Percentiles rank a stretch among this genome's conserved stretches.
These are phyloP conservation scores for Intellagama lesueurii DNA, from an alignment of 2,797 vertebrate genomes.

Conservation along the genomic window DNA sequence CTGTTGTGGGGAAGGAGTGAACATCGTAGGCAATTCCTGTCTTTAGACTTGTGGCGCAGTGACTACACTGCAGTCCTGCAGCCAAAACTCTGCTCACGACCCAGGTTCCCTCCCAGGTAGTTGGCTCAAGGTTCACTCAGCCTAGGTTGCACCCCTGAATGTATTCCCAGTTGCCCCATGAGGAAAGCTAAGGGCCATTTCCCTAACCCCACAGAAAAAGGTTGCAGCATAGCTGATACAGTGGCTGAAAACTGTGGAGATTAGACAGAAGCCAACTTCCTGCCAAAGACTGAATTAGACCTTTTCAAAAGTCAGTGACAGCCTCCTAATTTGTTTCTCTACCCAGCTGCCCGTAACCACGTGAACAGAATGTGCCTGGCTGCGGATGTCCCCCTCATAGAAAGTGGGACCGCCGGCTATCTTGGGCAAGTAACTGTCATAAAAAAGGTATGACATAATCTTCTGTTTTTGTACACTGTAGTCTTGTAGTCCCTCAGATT, in stretches of 20 bases:
- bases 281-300: background rate
- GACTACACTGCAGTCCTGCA: too few relatives aligned
- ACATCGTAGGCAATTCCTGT: background rate
- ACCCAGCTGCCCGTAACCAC: conserved; percentile 93
- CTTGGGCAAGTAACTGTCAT: conserved; percentile 97
- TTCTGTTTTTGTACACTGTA: background rate
- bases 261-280: background rate
- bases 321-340: conserved; percentile 29
- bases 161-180: background rate
- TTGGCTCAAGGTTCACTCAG: too few relatives aligned
- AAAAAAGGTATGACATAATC: conserved; percentile 87
- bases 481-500: conserved; percentile 23
- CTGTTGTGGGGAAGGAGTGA: background rate
- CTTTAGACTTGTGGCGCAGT: background rate
- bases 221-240: background rate
- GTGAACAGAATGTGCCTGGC: conserved; percentile 99
- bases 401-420: conserved; percentile 97
- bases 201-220: background rate
- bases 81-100: too few relatives aligned
- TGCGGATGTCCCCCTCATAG: conserved; percentile 95
- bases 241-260: background rate
- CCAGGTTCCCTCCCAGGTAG: too few relatives aligned
- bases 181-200: background rate
- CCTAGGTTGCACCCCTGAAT: background rate
- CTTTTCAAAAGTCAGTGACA: conserved; percentile 24